Evolutionary conservation across 2,888 invertebrate species (phyloP).

Genomic region (Epistrophe eligans): DNA sequence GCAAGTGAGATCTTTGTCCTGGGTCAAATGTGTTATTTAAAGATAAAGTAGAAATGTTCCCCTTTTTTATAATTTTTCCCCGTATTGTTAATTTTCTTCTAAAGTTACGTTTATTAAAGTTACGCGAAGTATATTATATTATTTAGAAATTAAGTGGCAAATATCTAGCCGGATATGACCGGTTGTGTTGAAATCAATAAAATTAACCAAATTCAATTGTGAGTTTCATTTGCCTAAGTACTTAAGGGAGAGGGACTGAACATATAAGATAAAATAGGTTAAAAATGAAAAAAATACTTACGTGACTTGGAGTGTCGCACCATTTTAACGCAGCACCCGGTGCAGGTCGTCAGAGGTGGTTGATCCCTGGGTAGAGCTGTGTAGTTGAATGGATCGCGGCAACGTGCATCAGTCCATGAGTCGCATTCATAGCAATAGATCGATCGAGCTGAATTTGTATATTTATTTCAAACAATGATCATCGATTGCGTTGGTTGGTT

Average conservation of each 20-base stretch:
- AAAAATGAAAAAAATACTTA: constrained; percentile 85
- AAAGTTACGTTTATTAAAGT: constrained; percentile 18
- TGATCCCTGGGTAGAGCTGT: constrained; percentile 94
- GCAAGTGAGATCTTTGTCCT: constrained; percentile 49
- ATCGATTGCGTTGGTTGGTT: constrained; percentile 4
- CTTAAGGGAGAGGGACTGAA: background rate
- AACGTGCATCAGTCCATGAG: constrained; percentile 94
- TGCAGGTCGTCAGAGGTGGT: constrained; percentile 94
- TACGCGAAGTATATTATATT: constrained; percentile 60
- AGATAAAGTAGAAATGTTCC: constrained; percentile 29
- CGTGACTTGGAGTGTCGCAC: constrained; percentile 95
- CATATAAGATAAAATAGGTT: background rate
- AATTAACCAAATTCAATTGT: constrained; percentile 23
- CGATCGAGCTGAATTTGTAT: constrained; percentile 88
- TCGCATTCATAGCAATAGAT: constrained; percentile 98
- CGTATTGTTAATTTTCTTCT: constrained; percentile 31
- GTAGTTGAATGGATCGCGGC: constrained; percentile 97
- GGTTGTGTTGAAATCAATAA: constrained; percentile 63
- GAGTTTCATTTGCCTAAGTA: constrained; percentile 4
- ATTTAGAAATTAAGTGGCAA: constrained; percentile 65
- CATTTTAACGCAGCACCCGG: constrained; percentile 98
- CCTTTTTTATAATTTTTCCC: constrained; percentile 42
- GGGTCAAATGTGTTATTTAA: constrained; percentile 20
- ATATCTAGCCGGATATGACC: constrained; percentile 25
- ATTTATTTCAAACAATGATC: constrained; percentile 10